Conservation (phyloP, 2,888 invertebrate species). For the Xylocampa areola region DNA sequence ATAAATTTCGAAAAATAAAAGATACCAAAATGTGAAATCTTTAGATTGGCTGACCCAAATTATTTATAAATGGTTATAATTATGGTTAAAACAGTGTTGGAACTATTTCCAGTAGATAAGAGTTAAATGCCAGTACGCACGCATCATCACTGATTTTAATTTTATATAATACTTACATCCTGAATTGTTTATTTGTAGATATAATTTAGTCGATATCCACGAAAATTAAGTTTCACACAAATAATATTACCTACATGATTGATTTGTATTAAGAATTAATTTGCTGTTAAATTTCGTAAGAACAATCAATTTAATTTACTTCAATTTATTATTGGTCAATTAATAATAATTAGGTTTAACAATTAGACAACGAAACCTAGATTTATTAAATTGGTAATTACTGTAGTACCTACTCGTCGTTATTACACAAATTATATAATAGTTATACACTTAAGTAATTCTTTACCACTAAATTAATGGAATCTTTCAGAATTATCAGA, state of each 20-base stretch:
- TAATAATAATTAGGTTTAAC: background rate
- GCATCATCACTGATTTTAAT: constrained; percentile 20
- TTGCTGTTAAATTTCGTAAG: no score
- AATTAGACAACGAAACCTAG: background rate
- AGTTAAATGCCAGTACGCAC: constrained; percentile 17
- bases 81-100: background rate
- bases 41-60: background rate
- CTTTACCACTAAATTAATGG: no score
- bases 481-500: no score
- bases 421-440: no score
- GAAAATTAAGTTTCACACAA: constrained; percentile 27
- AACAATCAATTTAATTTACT: constrained; percentile 4
- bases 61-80: background rate
- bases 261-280: no score
- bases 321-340: constrained; percentile 8
- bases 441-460: no score
- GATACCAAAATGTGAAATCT: constrained; percentile 1
- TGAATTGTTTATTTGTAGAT: constrained; percentile 12
- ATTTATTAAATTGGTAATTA: background rate
- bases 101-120: background rate
- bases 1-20: background rate
- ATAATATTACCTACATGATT: no score
- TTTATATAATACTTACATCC: constrained; percentile 26
- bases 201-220: constrained; percentile 42
- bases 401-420: no score